Evolutionary conservation across 1,140 invertebrate genomes (phyloP).

Genomic region (Saxidomus purpurata): DNA sequence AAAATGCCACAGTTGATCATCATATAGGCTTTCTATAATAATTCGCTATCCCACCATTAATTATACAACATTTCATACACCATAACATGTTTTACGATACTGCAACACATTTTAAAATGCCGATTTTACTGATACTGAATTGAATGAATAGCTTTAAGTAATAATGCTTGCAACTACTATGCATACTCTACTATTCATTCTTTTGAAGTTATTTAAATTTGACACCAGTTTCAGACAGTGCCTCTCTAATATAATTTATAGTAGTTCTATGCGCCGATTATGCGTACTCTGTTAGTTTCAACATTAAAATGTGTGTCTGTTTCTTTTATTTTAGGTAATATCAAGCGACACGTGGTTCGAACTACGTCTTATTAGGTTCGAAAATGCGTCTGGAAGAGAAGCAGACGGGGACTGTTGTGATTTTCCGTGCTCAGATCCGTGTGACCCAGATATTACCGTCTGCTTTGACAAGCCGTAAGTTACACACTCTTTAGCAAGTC

Average conservation of each 20-base stretch:
- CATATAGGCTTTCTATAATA: too few relatives aligned
- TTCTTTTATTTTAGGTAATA: slow-evolving; percentile 2
- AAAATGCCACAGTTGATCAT: too few relatives aligned
- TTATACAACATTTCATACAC: too few relatives aligned
- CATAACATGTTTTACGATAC: too few relatives aligned
- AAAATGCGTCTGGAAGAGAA: slow-evolving; percentile 55
- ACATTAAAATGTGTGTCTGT: background rate
- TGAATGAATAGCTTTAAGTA: too few relatives aligned
- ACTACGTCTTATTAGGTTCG: slow-evolving; percentile 32
- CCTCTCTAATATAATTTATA: too few relatives aligned
- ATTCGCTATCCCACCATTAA: too few relatives aligned
- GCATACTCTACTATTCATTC: background rate
- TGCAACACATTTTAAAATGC: too few relatives aligned
- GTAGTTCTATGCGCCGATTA: background rate
- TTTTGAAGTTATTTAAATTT: background rate
- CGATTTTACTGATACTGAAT: too few relatives aligned
- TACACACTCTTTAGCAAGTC: too few relatives aligned
- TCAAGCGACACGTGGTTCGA: slow-evolving; percentile 46
- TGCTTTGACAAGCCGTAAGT: slow-evolving; percentile 67
- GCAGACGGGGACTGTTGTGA: slow-evolving; percentile 64
- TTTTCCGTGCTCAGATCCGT: slow-evolving; percentile 57
- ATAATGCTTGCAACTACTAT: background rate
- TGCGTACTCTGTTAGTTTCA: background rate
- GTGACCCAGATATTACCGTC: slow-evolving; percentile 49
- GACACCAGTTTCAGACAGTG: background rate